phyloP scores from a whole-genome alignment of 1,140 invertebrate species.

The Calliopsis andreniformis region DNA sequence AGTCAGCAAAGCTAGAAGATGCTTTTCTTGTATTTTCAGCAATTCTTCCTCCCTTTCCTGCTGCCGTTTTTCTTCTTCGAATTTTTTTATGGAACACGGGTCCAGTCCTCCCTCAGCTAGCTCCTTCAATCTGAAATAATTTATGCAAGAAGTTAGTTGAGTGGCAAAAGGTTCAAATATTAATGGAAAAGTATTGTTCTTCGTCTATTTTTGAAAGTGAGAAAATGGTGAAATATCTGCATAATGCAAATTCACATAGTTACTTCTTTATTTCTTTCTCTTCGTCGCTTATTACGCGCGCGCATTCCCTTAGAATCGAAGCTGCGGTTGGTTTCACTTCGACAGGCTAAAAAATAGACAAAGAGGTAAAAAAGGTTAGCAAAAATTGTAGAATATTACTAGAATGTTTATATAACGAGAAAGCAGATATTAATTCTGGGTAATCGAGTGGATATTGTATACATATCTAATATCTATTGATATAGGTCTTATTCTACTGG shows the following conservation, averaged over 20 bases:
- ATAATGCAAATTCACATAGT: not conserved
- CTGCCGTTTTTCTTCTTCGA: slow-evolving; percentile 14
- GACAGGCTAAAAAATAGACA: slow-evolving; percentile 24
- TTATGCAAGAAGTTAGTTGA: not conserved
- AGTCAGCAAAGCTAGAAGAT: slow-evolving; percentile 2
- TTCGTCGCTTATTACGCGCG: slow-evolving; percentile 21
- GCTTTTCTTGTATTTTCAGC: slow-evolving; percentile 22
- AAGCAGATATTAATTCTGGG: no score
- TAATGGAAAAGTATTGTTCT: not conserved
- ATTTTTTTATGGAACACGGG: not conserved
- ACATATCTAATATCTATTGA: no score
- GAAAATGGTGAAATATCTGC: not conserved
- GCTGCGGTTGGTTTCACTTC: slow-evolving; percentile 33
- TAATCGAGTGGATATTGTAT: no score
- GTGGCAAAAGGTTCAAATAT: not conserved
- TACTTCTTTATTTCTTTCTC: slow-evolving; percentile 41
- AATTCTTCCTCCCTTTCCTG: slow-evolving; percentile 16
- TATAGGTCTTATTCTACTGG: no score
- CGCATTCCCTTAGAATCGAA: slow-evolving; percentile 42
- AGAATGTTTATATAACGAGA: no score
- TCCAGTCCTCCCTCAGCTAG: slow-evolving; percentile 6
- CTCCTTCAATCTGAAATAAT: slow-evolving; percentile 11
- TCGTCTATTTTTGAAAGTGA: no score
- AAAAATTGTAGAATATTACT: not conserved
- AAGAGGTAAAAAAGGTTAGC: not conserved